Evolutionary conservation across 2,113 vertebrate genomes (phyloP).

Genomic region (Campylorhamphus procurvoides): DNA sequence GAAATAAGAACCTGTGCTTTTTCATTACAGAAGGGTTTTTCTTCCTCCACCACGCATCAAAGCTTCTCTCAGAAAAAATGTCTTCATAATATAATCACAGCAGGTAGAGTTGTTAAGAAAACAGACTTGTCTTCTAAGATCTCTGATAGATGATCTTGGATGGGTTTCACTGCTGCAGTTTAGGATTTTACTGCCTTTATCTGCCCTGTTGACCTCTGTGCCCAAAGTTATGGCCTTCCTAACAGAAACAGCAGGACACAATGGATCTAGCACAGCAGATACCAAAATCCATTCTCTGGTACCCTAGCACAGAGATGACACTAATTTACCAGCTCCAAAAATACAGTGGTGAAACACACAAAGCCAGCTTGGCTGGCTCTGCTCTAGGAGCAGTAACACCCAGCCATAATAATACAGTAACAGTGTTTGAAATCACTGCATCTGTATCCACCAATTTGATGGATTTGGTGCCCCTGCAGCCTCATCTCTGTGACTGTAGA

Average conservation of each 20-base stretch:
- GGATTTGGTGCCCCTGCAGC: not conserved
- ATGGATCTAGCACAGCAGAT: not conserved
- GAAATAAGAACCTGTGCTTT: not conserved
- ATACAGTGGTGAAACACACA: not conserved
- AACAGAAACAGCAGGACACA: not conserved
- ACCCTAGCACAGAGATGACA: not conserved
- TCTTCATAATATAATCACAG: not conserved
- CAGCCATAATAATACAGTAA: not conserved
- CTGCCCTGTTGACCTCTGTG: not conserved
- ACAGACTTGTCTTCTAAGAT: not conserved
- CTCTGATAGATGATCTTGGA: not conserved
- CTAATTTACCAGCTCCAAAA: not conserved
- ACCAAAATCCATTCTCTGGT: not conserved
- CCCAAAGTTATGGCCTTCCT: not conserved
- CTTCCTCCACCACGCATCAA: not conserved
- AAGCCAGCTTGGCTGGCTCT: not conserved
- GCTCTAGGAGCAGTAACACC: not conserved
- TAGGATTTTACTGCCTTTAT: not conserved
- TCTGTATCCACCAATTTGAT: not conserved
- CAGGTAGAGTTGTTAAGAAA: slow-evolving; percentile 14
- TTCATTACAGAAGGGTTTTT: not conserved
- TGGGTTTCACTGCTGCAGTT: not conserved
- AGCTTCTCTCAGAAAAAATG: not conserved
- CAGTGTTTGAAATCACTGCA: not conserved
- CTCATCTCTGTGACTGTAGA: not conserved